Base-by-base conservation (phyloP, 1,140 invertebrate species). In the Leucophenga varia region DNA sequence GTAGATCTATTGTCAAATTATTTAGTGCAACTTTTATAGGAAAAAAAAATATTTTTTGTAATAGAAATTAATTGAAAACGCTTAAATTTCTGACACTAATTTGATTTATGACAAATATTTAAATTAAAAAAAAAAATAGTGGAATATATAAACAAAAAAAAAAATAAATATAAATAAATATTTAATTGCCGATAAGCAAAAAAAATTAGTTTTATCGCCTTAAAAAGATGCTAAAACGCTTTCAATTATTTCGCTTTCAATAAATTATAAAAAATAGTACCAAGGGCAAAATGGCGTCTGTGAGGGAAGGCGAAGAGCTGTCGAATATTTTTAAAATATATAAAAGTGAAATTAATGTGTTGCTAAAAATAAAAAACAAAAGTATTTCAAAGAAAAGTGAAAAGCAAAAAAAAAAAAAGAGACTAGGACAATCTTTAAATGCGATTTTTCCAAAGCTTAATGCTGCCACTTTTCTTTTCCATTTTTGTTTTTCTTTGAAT, bases 331-430 rank as follows among this genome's bases (percentile, higher is more conserved):
- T 37, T 45, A 43, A 64, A 60, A 64, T 64, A 64, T 64, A 64
- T 64, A 64, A 64, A 64, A 64, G 60, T 59, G 49, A 64, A 64
- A 64, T 64, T 64, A 64, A 64, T 64, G 60, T 64, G 61, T 8
- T 34, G n/a, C 31, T 5, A 34, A 34, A 13, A 34, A 4, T 13
- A n/a, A 34, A 34, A 34, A 6, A 34, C 4, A 4, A 13, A 34
- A 34, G 13, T 8, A 13, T 4, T 34, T 4, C 8, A 14, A 34
- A 34, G 13, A n/a, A n/a, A n/a, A n/a, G n/a, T n/a, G n/a, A n/a
- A n/a, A n/a, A 13, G n/a, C n/a, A 9, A n/a, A 13, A 34, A 34
- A n/a, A 34, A 34, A 34, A 34, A 52, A 47, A 42, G 58, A 54
- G 49, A 52, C n/a, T n/a, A n/a, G n/a, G n/a, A n/a, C n/a, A n/a